These are phyloP conservation scores for Sinocyclocheilus grahami DNA, from an alignment of 2,113 vertebrate genomes.

Conservation along the genomic window DNA sequence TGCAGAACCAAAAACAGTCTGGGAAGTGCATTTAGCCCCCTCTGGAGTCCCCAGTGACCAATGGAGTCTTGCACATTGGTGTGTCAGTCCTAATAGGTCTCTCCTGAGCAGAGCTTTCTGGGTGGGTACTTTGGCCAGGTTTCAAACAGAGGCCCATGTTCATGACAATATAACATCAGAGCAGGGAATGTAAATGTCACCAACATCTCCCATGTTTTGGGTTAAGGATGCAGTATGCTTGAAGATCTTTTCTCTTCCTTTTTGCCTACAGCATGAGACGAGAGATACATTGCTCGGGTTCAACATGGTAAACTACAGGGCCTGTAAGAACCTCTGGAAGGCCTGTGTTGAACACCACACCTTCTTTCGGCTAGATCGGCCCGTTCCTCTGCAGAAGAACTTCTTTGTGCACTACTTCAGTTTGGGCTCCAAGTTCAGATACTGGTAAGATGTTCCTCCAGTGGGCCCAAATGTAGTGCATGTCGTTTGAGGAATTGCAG, in stretches of 20 bases:
- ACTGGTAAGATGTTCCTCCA: no score
- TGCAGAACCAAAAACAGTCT: constrained; percentile 28
- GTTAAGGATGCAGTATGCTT: not conserved
- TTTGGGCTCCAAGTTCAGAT: no score
- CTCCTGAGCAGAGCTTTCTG: constrained; percentile 25
- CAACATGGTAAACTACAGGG: no score
- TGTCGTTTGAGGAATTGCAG: not conserved
- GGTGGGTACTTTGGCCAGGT: not conserved
- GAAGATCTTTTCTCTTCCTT: not conserved
- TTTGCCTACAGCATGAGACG: no score
- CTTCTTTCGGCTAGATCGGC: no score
- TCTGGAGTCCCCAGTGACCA: constrained; percentile 35
- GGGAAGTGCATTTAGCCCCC: constrained; percentile 36
- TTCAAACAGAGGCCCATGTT: constrained; percentile 15
- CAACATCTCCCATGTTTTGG: constrained; percentile 8
- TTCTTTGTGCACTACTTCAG: no score
- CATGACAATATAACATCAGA: not conserved
- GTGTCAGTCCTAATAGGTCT: constrained; percentile 32
- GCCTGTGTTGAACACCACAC: no score
- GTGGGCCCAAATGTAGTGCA: not conserved
- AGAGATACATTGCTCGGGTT: no score
- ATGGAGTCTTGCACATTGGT: constrained; percentile 18
- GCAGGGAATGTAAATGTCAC: not conserved
- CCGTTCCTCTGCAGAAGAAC: no score
- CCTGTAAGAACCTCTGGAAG: no score